Conservation (phyloP, 2,113 vertebrate species). For the Castor canadensis region DNA sequence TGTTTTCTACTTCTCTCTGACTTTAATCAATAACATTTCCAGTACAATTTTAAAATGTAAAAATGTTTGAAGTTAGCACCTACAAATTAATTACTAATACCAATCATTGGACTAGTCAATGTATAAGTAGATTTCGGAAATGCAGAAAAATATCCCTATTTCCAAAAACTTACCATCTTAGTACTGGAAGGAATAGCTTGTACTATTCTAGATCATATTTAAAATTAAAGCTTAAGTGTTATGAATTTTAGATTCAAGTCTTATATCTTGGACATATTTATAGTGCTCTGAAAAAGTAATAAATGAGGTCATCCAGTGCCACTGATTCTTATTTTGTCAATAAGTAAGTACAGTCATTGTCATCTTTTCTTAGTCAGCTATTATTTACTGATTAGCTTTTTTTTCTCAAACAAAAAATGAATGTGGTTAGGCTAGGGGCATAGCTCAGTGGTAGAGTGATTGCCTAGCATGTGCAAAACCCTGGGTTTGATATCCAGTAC, state of each 20-base stretch:
- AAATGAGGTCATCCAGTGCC: neutral
- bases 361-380: neutral
- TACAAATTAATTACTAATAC: neutral
- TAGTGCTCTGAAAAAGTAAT: constrained; percentile 14
- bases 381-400: constrained; percentile 24
- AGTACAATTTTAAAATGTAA: neutral
- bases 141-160: neutral
- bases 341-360: neutral
- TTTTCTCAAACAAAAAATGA: constrained; percentile 26
- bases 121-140: neutral
- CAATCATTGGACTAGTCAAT: neutral
- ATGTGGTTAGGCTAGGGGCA: neutral
- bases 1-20: neutral
- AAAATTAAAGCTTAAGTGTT: neutral
- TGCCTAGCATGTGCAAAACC: neutral
- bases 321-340: neutral
- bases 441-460: neutral
- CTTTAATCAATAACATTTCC: constrained; percentile 1
- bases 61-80: constrained; percentile 24
- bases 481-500: too few species aligned
- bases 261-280: neutral
- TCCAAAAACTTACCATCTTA: constrained; percentile 1
- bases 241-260: neutral
- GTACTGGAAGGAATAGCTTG: neutral
- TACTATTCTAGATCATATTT: neutral